A percentile compares a stretch with the other conserved stretches of the same genome.
Evolutionary conservation across 2,888 invertebrate genomes (phyloP).

Genomic region (Meandrusa payeni): DNA sequence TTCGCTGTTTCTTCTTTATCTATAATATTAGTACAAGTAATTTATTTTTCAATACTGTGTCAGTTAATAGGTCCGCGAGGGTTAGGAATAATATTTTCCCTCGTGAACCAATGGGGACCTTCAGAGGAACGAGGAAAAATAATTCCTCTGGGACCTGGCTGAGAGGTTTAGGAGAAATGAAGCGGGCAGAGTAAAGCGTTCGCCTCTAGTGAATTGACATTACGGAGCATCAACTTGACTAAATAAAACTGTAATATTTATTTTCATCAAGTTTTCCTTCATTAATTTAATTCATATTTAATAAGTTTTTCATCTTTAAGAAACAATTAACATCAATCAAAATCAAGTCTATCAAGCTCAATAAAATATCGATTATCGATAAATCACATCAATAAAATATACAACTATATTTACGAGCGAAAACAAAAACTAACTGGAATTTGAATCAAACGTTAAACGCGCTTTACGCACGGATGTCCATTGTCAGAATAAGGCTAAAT

Average conservation of each 20-base stretch:
- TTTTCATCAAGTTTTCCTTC: not conserved
- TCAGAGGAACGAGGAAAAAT: constrained; percentile 24
- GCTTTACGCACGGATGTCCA: too few species aligned
- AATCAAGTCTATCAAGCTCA: too few species aligned
- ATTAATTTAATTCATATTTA: too few species aligned
- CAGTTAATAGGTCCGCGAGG: constrained; percentile 22
- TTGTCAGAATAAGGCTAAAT: too few species aligned
- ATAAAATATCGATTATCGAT: too few species aligned
- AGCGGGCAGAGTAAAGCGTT: constrained; percentile 1
- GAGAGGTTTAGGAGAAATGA: constrained; percentile 25
- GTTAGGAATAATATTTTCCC: constrained; percentile 21
- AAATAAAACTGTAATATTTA: constrained; percentile 6
- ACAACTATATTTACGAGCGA: too few species aligned
- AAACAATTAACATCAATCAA: too few species aligned
- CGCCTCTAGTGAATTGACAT: constrained; percentile 4
- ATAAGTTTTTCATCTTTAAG: too few species aligned
- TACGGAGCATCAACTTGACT: constrained; percentile 2
- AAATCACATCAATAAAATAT: too few species aligned
- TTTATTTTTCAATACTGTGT: constrained; percentile 18
- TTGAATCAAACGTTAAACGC: too few species aligned
- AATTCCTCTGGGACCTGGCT: constrained; percentile 21
- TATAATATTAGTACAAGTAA: constrained; percentile 19
- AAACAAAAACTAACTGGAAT: too few species aligned
- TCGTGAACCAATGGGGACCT: constrained; percentile 22
- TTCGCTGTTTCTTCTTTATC: too few species aligned